A percentile compares a stretch with the other conserved stretches of the same genome.
These are phyloP conservation scores for Plotosus lineatus DNA, from an alignment of 2,113 vertebrate species.

Conservation along the genomic window DNA sequence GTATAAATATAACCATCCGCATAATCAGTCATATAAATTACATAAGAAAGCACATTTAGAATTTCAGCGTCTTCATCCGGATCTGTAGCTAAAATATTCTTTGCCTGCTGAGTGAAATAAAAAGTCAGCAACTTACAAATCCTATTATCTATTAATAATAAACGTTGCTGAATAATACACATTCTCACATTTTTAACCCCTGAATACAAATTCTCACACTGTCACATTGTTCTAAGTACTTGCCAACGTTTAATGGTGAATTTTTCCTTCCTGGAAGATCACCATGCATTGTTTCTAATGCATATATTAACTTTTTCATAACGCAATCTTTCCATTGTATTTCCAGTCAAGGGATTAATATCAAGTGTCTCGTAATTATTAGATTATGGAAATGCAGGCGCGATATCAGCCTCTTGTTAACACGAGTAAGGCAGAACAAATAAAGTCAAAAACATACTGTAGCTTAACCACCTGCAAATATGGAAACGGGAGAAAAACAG, in stretches of 20 bases:
- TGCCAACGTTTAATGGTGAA: background rate
- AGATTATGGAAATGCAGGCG: background rate
- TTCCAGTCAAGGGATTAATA: background rate
- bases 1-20: background rate
- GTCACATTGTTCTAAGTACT: background rate
- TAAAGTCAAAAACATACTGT: background rate
- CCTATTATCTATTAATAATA: background rate
- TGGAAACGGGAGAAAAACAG: conserved; percentile 4
- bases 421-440: background rate
- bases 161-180: conserved; percentile 10
- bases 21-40: background rate
- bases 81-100: background rate
- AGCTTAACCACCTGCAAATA: conserved; percentile 1
- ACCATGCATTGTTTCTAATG: background rate
- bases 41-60: background rate
- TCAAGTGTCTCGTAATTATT: background rate
- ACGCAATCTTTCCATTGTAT: background rate
- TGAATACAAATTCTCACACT: conserved; percentile 12
- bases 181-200: conserved; percentile 9
- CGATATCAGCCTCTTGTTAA: background rate
- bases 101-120: background rate
- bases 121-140: background rate
- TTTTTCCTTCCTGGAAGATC: background rate
- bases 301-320: background rate
- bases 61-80: too few relatives aligned